Evolutionary conservation across 2,797 vertebrate genomes (phyloP), one percentile per base, ranked within the genome.

Genomic region (Chloroceryle amazona): DNA sequence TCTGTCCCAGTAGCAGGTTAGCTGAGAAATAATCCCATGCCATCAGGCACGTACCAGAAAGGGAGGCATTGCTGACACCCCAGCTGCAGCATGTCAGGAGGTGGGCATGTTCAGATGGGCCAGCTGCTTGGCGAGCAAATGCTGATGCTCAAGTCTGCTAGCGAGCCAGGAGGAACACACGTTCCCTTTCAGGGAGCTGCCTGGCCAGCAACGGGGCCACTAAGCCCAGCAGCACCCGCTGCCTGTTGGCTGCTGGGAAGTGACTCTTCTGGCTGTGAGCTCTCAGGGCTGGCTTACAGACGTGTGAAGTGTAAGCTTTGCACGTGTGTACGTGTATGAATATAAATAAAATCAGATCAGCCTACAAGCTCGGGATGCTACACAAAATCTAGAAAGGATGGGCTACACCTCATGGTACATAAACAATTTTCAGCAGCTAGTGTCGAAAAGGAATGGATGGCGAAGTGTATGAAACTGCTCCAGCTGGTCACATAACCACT

Each of bases 131-230:
- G 72, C 47, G 44, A 63, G 8, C 6, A 25, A 41, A 49, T 3
- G 47, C 31, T 52, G 9, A 0, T 0, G 2, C 9, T 49, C 6
- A 31, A 3, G 29, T 15, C 4, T 0, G 63, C 4, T 0, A 6
- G 47, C 0, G 0, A 87, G 74, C 22, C 75, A 28, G 44, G 57
- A 52, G 79, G 21, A 54, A 61, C 28, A 46, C 39, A 9, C 0
- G 0, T 13, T 37, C 31, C 31, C 31, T 42, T 13, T 3, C 5
- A 65, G 58, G 49, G 63, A 39, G 23, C 61, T 58, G 39, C 79
- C 15, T 4, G 76, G 67, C 21, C 76, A 89, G 67, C 29, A 28
- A 16, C 0, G 6, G 49, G 51, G 58, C 61, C 71, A 16, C 1
- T 0, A 12, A 58, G 47, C 33, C 73, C 55, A 28, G 6, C 46